phyloP scores from a whole-genome alignment of 30 jellyfish, hydroid and myxozoan species.

The Hydractinia echinata region DNA sequence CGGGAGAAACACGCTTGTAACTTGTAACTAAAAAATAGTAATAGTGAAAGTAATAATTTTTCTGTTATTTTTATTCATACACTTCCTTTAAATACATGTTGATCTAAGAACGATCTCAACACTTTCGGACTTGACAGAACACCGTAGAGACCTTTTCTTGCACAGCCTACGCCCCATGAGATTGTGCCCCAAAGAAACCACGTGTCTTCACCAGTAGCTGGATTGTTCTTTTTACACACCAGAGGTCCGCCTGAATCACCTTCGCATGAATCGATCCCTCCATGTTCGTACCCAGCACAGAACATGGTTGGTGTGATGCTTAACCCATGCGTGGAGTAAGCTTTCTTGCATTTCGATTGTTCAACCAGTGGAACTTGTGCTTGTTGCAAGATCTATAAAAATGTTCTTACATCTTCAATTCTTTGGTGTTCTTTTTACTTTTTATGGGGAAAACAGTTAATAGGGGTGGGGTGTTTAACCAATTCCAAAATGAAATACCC shows the following conservation, averaged over 20 bases:
- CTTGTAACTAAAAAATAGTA: no score
- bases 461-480: no score
- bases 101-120: slow-evolving; percentile 86
- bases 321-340: slow-evolving; percentile 34
- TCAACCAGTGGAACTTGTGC: slow-evolving; percentile 87
- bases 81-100: slow-evolving; percentile 50
- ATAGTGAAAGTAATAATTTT: no score
- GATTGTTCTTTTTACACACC: slow-evolving; percentile 57
- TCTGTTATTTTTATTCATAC: not conserved
- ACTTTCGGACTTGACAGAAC: slow-evolving; percentile 76
- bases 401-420: not conserved
- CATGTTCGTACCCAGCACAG: slow-evolving; percentile 91
- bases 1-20: no score
- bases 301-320: slow-evolving; percentile 58
- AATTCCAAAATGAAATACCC: no score
- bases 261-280: slow-evolving; percentile 89
- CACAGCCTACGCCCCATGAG: slow-evolving; percentile 99
- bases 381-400: slow-evolving; percentile 80
- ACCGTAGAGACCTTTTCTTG: slow-evolving; percentile 68
- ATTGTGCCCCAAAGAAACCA: slow-evolving; percentile 98
- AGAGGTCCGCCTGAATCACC: slow-evolving; percentile 99
- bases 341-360: slow-evolving; percentile 48
- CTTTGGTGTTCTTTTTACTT: no score
- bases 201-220: slow-evolving; percentile 34
- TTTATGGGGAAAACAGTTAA: no score